Percentiles rank a stretch among this genome's conserved stretches.
phyloP scores from a whole-genome alignment of 1,140 invertebrate genomes.

The Pachypsylla venusta region DNA sequence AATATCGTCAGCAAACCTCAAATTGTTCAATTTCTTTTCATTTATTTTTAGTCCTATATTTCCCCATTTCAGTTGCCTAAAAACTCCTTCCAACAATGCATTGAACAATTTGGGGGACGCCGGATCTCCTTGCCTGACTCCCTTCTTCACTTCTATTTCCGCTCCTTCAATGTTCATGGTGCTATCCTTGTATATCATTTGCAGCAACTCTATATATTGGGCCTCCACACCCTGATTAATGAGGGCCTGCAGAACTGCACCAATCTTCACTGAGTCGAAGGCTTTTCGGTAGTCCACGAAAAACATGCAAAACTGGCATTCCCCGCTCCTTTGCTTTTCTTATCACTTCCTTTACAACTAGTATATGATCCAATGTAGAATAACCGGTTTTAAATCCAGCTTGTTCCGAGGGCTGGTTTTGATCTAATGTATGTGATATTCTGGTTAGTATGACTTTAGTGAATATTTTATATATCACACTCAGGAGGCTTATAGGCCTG shows the following conservation, averaged over 20 bases:
- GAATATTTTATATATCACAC: constrained; percentile 9
- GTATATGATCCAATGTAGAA: neutral
- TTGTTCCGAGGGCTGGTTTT: constrained; percentile 11
- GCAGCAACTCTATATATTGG: neutral
- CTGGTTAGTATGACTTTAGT: constrained; percentile 9
- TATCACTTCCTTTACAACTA: neutral
- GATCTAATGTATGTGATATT: constrained; percentile 4
- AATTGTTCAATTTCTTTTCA: neutral
- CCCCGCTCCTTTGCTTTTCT: neutral
- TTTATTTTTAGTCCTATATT: neutral
- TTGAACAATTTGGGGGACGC: too few relatives aligned
- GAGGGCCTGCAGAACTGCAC: neutral
- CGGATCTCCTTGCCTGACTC: too few relatives aligned
- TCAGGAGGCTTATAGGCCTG: constrained; percentile 3
- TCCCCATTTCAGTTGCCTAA: neutral
- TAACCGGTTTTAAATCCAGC: neutral
- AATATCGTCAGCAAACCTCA: too few relatives aligned
- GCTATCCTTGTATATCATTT: neutral
- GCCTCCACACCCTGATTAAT: neutral
- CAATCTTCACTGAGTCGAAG: neutral
- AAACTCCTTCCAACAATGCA: too few relatives aligned
- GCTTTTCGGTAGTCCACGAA: constrained; percentile 8
- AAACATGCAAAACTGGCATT: neutral
- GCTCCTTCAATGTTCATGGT: neutral
- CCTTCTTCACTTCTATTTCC: too few relatives aligned